Conservation (phyloP, 2,113 vertebrate species). For the Anoplopoma fimbria region DNA sequence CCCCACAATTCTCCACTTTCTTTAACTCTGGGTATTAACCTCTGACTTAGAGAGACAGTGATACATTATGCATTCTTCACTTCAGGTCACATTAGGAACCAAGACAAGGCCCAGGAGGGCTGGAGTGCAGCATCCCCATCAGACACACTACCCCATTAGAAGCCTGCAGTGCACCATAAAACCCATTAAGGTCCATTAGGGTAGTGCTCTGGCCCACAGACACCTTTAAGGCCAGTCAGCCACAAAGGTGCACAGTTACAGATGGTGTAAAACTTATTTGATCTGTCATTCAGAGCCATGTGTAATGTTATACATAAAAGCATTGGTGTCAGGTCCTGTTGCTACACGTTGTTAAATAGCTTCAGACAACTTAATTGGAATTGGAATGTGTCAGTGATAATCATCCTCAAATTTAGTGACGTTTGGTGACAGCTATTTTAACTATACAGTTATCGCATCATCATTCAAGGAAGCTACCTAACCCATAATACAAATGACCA, state of each 20-base stretch:
- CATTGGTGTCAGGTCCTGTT: background rate
- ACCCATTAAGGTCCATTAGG: slow-evolving; percentile 86
- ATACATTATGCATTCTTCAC: slow-evolving; percentile 72
- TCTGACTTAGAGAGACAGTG: slow-evolving; percentile 61
- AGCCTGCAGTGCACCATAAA: slow-evolving; percentile 75
- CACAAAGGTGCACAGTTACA: slow-evolving; percentile 79
- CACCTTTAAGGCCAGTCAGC: slow-evolving; percentile 80
- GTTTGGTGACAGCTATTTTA: slow-evolving; percentile 29
- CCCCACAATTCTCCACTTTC: slow-evolving; percentile 37
- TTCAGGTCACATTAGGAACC: slow-evolving; percentile 76
- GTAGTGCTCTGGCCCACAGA: slow-evolving; percentile 74
- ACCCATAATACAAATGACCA: slow-evolving; percentile 28
- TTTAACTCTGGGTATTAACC: slow-evolving; percentile 59
- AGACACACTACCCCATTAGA: slow-evolving; percentile 83
- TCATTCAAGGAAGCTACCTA: slow-evolving; percentile 29
- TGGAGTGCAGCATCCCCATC: slow-evolving; percentile 74
- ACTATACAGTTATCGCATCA: background rate
- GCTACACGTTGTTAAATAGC: background rate
- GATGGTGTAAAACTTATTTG: slow-evolving; percentile 69
- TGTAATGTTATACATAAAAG: slow-evolving; percentile 24
- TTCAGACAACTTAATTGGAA: background rate
- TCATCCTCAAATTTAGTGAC: background rate
- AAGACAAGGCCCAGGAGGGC: slow-evolving; percentile 69
- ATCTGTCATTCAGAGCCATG: slow-evolving; percentile 48
- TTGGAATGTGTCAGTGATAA: background rate